phyloP scores from a whole-genome alignment of 2,797 vertebrate species.

The Gobionotothen gibberifrons region DNA sequence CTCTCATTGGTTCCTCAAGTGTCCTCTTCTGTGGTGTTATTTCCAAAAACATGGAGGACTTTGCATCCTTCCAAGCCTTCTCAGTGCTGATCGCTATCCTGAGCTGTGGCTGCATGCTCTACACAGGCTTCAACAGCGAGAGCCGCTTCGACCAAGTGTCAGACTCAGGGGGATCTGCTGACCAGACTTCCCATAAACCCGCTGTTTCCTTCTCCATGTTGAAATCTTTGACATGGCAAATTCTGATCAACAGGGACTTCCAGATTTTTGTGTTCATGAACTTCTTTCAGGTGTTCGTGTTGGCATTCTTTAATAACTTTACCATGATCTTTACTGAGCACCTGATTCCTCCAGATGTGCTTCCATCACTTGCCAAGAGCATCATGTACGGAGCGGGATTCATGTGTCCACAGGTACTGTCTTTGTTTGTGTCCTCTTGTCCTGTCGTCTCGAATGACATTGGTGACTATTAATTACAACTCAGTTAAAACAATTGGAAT shows the following conservation, averaged over 20 bases:
- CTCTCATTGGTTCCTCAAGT: conserved; percentile 87
- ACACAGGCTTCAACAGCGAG: conserved; percentile 84
- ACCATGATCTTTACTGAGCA: conserved; percentile 92
- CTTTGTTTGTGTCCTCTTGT: not conserved
- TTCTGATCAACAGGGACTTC: conserved; percentile 89
- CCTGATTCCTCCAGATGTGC: conserved; percentile 87
- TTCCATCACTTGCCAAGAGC: conserved; percentile 87
- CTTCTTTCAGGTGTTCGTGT: conserved; percentile 93
- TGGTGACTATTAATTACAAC: not conserved
- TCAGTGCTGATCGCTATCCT: conserved; percentile 79
- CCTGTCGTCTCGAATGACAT: not conserved
- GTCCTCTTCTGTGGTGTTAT: conserved; percentile 90
- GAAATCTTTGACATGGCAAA: conserved; percentile 84
- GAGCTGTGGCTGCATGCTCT: conserved; percentile 88
- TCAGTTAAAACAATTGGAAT: not conserved
- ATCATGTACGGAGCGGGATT: conserved; percentile 92
- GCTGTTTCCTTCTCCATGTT: conserved; percentile 79
- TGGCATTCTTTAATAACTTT: conserved; percentile 92
- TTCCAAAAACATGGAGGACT: conserved; percentile 90
- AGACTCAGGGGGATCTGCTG: not conserved
- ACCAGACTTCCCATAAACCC: conserved; percentile 37
- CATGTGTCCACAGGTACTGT: conserved; percentile 91
- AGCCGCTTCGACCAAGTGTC: conserved; percentile 81
- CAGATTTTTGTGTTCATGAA: conserved; percentile 90
- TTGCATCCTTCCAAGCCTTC: conserved; percentile 85